phyloP scores from a whole-genome alignment of 2,113 vertebrate genomes.

The Microtus pennsylvanicus region DNA sequence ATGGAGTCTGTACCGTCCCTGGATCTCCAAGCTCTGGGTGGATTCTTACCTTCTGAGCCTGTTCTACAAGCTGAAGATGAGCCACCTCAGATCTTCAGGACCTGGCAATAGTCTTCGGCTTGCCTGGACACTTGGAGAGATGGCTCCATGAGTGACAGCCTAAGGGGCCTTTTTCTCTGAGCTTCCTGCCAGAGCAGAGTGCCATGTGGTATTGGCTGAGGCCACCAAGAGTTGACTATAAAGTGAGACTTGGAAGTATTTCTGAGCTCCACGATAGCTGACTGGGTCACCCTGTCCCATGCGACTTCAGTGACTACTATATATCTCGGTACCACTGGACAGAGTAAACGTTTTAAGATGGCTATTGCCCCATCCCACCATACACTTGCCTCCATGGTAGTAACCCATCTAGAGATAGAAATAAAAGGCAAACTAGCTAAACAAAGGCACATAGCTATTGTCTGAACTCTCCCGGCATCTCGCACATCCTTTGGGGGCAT shows the following conservation, averaged over 20 bases:
- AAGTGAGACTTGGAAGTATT: not conserved
- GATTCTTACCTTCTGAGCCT: not conserved
- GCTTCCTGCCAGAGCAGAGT: not conserved
- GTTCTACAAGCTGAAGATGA: not conserved
- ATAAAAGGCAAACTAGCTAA: too few relatives aligned
- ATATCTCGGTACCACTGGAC: fast-evolving
- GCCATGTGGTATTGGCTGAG: not conserved
- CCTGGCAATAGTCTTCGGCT: fast-evolving
- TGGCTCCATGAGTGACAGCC: fast-evolving
- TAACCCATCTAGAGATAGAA: not conserved
- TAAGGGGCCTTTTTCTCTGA: too few relatives aligned
- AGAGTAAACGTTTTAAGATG: not conserved
- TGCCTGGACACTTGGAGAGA: too few relatives aligned
- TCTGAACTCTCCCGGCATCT: not conserved
- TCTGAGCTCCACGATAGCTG: not conserved
- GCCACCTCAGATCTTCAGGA: not conserved
- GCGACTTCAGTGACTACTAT: not conserved
- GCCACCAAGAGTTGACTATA: not conserved
- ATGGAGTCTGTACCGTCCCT: not conserved
- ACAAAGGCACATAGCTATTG: not conserved
- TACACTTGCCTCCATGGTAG: not conserved
- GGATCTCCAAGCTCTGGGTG: too few relatives aligned
- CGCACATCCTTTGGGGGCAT: not conserved
- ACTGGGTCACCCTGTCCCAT: not conserved
- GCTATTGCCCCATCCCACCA: not conserved